Percentiles rank a stretch among this genome's conserved stretches.
These are phyloP conservation scores for Mormyrus hasselquistii DNA, from an alignment of 2,797 vertebrate species.

Conservation along the genomic window DNA sequence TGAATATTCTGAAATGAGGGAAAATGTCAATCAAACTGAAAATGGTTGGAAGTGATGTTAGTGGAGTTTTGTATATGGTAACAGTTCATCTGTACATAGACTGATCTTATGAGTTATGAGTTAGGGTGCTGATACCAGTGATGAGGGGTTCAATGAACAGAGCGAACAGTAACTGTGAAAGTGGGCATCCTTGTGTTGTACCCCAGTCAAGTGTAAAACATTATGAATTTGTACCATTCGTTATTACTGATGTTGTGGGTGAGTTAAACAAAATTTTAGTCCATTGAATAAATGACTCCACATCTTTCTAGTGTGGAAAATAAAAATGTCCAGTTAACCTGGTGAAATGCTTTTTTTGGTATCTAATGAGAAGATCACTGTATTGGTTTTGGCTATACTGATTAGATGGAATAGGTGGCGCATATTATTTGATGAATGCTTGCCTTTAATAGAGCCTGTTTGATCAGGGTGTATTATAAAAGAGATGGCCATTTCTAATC, in stretches of 20 bases:
- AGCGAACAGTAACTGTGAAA: background rate
- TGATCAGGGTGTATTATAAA: background rate
- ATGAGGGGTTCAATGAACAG: background rate
- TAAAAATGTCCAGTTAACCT: background rate
- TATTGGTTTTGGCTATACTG: background rate
- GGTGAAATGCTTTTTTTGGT: background rate
- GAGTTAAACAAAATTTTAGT: background rate
- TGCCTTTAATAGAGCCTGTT: background rate
- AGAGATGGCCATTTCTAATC: background rate
- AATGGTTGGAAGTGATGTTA: background rate
- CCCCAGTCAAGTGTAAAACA: background rate
- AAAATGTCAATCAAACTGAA: background rate
- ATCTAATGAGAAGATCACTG: background rate
- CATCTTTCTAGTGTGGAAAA: background rate
- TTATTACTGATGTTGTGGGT: background rate
- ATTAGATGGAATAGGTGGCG: background rate
- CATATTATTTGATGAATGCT: background rate
- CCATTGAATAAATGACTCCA: background rate
- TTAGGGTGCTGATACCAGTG: background rate
- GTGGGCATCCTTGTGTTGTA: background rate
- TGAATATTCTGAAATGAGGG: background rate
- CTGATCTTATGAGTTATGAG: background rate
- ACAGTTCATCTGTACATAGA: background rate
- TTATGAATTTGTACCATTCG: background rate
- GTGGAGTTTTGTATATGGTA: background rate